Evolutionary conservation across 2,113 vertebrate species (phyloP).

Genomic region (Pipa parva): DNA sequence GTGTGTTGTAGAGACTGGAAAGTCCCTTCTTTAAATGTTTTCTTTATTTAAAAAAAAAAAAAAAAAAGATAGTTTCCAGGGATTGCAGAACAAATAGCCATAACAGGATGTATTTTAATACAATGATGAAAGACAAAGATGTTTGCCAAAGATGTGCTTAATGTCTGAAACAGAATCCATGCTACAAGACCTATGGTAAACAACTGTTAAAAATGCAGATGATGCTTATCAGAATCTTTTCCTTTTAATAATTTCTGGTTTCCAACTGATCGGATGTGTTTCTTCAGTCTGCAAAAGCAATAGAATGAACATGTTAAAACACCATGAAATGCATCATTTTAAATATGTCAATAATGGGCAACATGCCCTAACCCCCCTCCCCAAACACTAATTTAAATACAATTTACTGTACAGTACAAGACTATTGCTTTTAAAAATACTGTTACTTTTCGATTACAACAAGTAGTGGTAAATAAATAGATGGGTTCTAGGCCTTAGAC

Average conservation of each 20-base stretch:
- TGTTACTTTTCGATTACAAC: too few species aligned
- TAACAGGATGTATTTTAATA: constrained; percentile 60
- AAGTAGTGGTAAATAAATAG: too few species aligned
- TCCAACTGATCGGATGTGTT: constrained; percentile 95
- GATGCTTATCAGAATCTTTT: constrained; percentile 78
- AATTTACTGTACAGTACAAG: too few species aligned
- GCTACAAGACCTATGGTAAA: constrained; percentile 43
- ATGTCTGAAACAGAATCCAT: constrained; percentile 48
- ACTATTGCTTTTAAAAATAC: too few species aligned
- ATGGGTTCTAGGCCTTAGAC: too few species aligned
- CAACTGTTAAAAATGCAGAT: constrained; percentile 43
- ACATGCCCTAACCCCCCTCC: too few species aligned
- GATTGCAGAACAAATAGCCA: constrained; percentile 35
- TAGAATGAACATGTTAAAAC: constrained; percentile 16
- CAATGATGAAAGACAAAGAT: constrained; percentile 56
- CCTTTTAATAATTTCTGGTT: constrained; percentile 97
- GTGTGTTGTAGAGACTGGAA: constrained; percentile 3
- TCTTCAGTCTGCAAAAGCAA: constrained; percentile 83
- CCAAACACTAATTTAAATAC: too few species aligned
- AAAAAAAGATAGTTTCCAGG: constrained; percentile 10
- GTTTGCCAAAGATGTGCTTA: constrained; percentile 54
- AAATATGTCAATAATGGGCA: too few species aligned
- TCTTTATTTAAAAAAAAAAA: constrained; percentile 50
- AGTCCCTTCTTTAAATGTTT: constrained; percentile 16
- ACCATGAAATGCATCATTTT: too few species aligned